Conservation (phyloP, 2,113 vertebrate species). For the Pseudonaja textilis region DNA sequence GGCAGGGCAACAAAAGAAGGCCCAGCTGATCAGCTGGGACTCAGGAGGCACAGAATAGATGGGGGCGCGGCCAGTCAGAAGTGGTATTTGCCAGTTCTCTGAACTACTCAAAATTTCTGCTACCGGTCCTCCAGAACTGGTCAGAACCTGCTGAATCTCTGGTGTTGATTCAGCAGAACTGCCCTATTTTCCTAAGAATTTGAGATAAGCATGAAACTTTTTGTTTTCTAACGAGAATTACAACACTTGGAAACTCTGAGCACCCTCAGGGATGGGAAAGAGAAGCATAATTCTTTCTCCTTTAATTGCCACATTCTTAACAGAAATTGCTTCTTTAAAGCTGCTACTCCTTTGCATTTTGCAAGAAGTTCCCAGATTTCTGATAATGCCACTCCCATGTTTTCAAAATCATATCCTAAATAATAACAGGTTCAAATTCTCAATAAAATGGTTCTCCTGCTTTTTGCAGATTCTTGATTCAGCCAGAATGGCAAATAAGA, state of each 20-base stretch:
- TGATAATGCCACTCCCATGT: not conserved
- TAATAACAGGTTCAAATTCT: not conserved
- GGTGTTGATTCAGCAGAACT: not conserved
- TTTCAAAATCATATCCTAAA: not conserved
- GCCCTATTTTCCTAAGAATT: not conserved
- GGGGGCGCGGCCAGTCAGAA: no score
- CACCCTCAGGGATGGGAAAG: not conserved
- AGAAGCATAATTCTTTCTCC: not conserved
- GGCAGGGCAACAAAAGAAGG: no score
- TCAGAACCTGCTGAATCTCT: no score
- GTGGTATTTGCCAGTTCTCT: no score
- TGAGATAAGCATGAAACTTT: not conserved
- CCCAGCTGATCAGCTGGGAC: no score
- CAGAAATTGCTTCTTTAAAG: not conserved
- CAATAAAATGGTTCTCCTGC: not conserved
- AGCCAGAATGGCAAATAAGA: not conserved
- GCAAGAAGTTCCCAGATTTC: not conserved
- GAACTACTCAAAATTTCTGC: no score
- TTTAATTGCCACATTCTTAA: not conserved
- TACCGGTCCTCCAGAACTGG: no score
- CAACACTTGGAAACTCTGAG: not conserved
- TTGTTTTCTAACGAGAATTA: not conserved
- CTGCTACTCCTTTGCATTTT: not conserved
- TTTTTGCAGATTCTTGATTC: not conserved
- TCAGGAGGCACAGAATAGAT: no score